Base-by-base conservation (phyloP, 2,113 vertebrate species). In the Chaetura pelagica region DNA sequence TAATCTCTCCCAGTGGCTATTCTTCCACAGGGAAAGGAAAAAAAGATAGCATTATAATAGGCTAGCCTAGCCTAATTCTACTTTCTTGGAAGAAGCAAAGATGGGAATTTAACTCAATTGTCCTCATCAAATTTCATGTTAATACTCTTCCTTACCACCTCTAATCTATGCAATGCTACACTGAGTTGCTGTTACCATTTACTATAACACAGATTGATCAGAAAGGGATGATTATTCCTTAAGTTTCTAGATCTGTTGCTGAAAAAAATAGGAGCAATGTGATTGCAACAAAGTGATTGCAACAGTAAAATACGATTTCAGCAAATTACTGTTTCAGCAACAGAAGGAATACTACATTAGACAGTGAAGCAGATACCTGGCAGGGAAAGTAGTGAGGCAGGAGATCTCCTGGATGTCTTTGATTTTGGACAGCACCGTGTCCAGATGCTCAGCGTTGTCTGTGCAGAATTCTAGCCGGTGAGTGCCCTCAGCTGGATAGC, bases 381-480 rank as follows among this genome's bases (percentile, higher is more conserved):
- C 95, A 85, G 97, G 75, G 73, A 97, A 89, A 92, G 97, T 97
- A 23, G 98, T 97, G 22, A 99, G 86, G 24, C 84, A 86, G n/a
- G 90, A 89, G 89, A 96, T 93, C 77, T 97, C 95, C 66, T 94
- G 94, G 61, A 98, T 97, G 21, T 81, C 90, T 94, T 94, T 98
- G 81, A 99, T 88, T 59, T 98, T 95, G 82, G 97, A 94, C 81
- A 99, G 52, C 40, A 99, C 71, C 2, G 46, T 35, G 12, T 98
- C 95, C 9, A 99, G 94, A 42, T 98, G 97, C 55, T 98, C 97
- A 8, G 83, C 16, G 54, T 77, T 95, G 27, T 68, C 90, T 44
- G 97, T 62, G 5, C 21, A 97, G 91, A 99, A 99, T 74, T 99
- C 99, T 76, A 99, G 83, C 54, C 98, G 98, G 96, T 99, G 98